Percentiles rank a stretch among this genome's conserved stretches.
Evolutionary conservation across 2,797 vertebrate genomes (phyloP).

Genomic region (Eulemur albifrons): DNA sequence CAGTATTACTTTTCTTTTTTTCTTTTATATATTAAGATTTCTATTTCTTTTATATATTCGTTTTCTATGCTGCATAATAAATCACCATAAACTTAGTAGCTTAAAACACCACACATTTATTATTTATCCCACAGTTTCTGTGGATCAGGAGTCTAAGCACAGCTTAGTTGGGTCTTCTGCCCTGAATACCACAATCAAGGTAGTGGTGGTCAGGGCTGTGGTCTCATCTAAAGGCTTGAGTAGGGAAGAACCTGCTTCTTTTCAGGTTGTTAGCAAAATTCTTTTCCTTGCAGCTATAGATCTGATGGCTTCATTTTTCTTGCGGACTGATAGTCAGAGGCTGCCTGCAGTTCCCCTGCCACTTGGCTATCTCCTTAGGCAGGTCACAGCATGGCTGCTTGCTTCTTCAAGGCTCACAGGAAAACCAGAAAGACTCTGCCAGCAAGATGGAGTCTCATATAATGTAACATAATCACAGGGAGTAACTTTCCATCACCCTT

Average conservation of each 20-base stretch:
- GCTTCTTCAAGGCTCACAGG: not conserved
- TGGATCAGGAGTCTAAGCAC: not conserved
- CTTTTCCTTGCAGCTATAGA: not conserved
- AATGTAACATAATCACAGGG: not conserved
- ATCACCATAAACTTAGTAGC: conserved; percentile 3
- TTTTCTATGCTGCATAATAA: conserved; percentile 60
- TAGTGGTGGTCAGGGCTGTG: accelerated
- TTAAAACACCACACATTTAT: not conserved
- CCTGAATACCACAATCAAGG: not conserved
- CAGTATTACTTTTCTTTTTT: conserved; percentile 13
- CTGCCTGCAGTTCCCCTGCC: not conserved
- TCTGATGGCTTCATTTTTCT: not conserved
- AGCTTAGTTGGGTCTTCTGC: not conserved
- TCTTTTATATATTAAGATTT: conserved; percentile 48
- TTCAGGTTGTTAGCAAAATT: not conserved
- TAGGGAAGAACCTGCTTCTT: not conserved
- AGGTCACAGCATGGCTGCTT: not conserved
- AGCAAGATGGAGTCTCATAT: not conserved
- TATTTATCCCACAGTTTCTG: not conserved
- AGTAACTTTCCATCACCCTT: not conserved
- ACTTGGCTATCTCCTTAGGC: not conserved
- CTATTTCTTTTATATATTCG: not conserved
- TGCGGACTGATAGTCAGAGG: not conserved
- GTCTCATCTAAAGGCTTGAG: not conserved
- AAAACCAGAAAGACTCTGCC: not conserved